These are phyloP conservation scores for Psilopogon haemacephalus DNA, from an alignment of 2,113 vertebrate genomes.

Conservation along the genomic window DNA sequence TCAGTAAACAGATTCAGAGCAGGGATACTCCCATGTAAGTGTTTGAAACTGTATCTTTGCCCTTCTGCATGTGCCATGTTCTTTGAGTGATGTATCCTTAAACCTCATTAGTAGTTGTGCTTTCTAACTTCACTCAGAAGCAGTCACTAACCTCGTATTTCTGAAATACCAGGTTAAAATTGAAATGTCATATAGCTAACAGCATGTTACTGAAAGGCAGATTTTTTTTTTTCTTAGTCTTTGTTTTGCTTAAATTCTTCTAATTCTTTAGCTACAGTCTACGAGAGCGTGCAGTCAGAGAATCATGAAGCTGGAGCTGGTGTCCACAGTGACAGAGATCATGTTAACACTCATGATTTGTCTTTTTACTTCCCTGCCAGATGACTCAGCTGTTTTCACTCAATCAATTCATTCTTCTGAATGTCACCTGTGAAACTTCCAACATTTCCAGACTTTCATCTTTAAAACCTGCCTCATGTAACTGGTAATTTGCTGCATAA, in stretches of 20 bases:
- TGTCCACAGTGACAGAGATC: background rate
- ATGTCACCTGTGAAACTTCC: background rate
- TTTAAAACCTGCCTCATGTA: background rate
- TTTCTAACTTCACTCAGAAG: constrained; percentile 1
- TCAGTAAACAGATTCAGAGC: constrained; percentile 51
- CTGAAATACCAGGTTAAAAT: background rate
- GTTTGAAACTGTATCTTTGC: constrained; percentile 35
- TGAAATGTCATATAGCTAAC: background rate
- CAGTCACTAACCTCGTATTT: background rate
- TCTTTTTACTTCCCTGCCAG: background rate
- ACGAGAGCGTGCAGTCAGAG: background rate
- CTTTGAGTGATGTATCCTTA: constrained; percentile 16
- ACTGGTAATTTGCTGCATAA: background rate
- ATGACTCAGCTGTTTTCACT: background rate
- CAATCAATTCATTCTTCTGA: background rate
- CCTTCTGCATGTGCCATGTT: constrained; percentile 2
- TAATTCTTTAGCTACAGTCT: background rate
- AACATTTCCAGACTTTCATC: background rate
- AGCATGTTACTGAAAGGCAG: background rate
- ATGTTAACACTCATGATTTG: background rate
- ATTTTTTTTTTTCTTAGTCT: background rate
- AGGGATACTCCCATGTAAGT: background rate
- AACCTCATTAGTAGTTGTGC: constrained; percentile 42
- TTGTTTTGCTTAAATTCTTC: background rate
- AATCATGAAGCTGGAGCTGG: background rate